These are phyloP conservation scores for Trachymyrmex cornetzi DNA, from an alignment of 1,140 invertebrate species.

Conservation along the genomic window DNA sequence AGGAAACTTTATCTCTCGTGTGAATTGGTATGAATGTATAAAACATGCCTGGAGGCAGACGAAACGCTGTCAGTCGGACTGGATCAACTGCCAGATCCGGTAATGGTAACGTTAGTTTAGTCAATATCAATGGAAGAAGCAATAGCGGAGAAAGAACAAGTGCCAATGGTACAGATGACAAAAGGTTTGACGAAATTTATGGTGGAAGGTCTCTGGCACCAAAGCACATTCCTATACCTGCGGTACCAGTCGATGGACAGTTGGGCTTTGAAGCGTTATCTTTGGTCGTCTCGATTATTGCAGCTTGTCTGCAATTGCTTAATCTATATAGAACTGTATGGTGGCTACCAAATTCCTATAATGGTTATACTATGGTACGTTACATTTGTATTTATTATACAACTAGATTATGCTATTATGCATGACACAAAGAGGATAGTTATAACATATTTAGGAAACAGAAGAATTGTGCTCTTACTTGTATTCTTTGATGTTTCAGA, in stretches of 20 bases:
- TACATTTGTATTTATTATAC: constrained; percentile 72
- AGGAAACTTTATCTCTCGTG: neutral
- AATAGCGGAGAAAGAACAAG: constrained; percentile 67
- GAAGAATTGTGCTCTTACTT: constrained; percentile 20
- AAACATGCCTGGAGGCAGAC: constrained; percentile 82
- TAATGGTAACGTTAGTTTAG: constrained; percentile 59
- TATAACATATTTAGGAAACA: constrained; percentile 38
- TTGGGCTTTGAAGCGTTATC: constrained; percentile 95
- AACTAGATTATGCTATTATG: neutral
- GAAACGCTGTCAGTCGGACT: constrained; percentile 80
- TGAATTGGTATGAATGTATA: constrained; percentile 9
- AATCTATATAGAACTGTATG: constrained; percentile 98
- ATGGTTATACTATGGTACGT: constrained; percentile 94
- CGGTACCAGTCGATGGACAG: constrained; percentile 93
- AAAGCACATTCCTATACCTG: constrained; percentile 95
- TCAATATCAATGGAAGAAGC: constrained; percentile 58
- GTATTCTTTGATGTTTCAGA: constrained; percentile 89
- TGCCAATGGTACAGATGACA: constrained; percentile 77
- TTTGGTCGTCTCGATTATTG: constrained; percentile 93
- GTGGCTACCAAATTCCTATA: constrained; percentile 98
- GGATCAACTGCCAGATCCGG: constrained; percentile 75
- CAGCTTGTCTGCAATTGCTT: constrained; percentile 94
- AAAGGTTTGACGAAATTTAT: constrained; percentile 76
- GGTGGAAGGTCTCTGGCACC: constrained; percentile 85
- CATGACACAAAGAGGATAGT: constrained; percentile 32